Evolutionary conservation across 2,797 vertebrate genomes (phyloP).

Genomic region (Botia almorhae): DNA sequence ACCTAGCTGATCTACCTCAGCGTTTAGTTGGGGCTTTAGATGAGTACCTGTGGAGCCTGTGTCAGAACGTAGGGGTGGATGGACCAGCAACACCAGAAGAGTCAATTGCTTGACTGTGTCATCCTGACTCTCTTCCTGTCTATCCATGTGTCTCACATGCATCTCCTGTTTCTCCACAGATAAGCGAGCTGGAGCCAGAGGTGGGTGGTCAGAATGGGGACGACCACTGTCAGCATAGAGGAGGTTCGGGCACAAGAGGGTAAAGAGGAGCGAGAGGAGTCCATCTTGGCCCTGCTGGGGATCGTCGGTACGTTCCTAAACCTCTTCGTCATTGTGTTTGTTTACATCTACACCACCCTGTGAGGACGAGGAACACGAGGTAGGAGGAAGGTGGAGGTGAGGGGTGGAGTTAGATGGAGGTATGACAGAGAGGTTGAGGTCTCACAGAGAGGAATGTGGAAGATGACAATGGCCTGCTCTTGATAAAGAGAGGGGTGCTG

Average conservation of each 20-base stretch:
- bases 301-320: constrained; percentile 90
- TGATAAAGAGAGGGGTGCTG: not conserved
- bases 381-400: constrained; percentile 37
- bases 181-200: constrained; percentile 78
- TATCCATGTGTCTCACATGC: not conserved
- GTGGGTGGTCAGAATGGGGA: constrained; percentile 82
- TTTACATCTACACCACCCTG: constrained; percentile 90
- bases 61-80: not conserved
- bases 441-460: constrained; percentile 54
- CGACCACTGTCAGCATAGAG: constrained; percentile 85
- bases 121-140: not conserved
- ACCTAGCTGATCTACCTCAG: not conserved
- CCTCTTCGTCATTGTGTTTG: constrained; percentile 89
- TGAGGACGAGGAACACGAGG: constrained; percentile 66
- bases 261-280: constrained; percentile 92
- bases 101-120: not conserved
- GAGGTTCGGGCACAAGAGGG: constrained; percentile 84
- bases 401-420: constrained; percentile 20
- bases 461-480: constrained; percentile 73
- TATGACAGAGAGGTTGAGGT: constrained; percentile 55
- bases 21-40: not conserved
- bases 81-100: not conserved
- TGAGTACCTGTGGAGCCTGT: not conserved
- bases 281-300: constrained; percentile 87
- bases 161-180: constrained; percentile 73